Conservation (phyloP, 2,888 invertebrate genomes). For the Sesamia inferens region DNA sequence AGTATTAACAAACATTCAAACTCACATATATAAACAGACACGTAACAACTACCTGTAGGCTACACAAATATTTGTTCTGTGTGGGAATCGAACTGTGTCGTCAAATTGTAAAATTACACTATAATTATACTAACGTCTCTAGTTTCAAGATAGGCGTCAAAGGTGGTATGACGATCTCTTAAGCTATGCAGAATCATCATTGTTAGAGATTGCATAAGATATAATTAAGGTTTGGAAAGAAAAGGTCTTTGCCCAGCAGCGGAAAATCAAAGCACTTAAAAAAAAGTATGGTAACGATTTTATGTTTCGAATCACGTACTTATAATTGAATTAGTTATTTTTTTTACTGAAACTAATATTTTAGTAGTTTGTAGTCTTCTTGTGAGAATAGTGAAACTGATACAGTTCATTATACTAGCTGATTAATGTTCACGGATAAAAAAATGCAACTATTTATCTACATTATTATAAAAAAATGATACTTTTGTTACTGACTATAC, state of each 20-base stretch:
- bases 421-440: background rate
- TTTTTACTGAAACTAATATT: background rate
- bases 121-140: slow-evolving; percentile 3
- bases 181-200: background rate
- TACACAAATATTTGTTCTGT: too few relatives aligned
- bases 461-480: background rate
- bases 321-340: slow-evolving; percentile 1
- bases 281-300: background rate
- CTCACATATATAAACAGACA: too few relatives aligned
- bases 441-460: background rate
- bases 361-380: background rate
- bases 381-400: background rate
- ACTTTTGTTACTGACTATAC: slow-evolving; percentile 60
- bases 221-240: background rate
- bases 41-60: too few relatives aligned
- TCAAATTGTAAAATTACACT: background rate
- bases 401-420: background rate
- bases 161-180: background rate
- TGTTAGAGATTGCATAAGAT: background rate
- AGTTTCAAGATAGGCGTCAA: background rate
- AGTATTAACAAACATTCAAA: too few relatives aligned
- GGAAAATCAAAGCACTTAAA: background rate
- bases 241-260: background rate
- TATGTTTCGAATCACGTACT: background rate
- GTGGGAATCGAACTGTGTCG: too few relatives aligned